These are phyloP conservation scores for Sturnira hondurensis DNA, from an alignment of 2,113 vertebrate species.

Conservation along the genomic window DNA sequence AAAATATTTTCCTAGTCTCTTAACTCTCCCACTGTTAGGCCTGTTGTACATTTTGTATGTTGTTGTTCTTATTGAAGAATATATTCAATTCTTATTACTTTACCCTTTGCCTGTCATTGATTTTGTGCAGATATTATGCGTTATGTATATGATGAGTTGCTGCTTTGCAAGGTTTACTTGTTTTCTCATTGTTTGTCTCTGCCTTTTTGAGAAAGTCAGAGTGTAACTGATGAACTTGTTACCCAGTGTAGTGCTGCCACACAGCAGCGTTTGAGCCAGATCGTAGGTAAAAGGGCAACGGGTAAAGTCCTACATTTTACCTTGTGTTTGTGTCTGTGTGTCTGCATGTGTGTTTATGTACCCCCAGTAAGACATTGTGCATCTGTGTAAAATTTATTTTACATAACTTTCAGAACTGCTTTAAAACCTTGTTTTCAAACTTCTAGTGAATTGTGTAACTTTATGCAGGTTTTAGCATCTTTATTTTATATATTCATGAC, in stretches of 20 bases:
- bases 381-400: slow-evolving; percentile 20
- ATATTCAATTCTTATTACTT: background rate
- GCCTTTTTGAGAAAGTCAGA: background rate
- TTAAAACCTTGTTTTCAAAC: background rate
- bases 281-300: background rate
- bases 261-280: background rate
- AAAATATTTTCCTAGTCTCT: background rate
- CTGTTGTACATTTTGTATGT: background rate
- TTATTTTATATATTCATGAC: slow-evolving; percentile 26
- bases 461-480: background rate
- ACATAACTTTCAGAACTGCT: background rate
- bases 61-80: background rate
- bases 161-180: background rate
- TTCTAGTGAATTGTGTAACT: background rate
- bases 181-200: background rate
- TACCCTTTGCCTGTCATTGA: background rate
- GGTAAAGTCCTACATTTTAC: background rate
- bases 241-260: background rate
- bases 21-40: background rate
- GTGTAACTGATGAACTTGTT: background rate
- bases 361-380: background rate
- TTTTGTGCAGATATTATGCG: background rate
- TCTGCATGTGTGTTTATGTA: background rate
- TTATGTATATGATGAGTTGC: background rate
- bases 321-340: background rate